Conservation (phyloP, 2,113 vertebrate genomes). For the human region GRCh38 chr18:72890501-72891000, state of each 20-base stretch:
- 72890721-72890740: background rate
- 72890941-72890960: background rate
- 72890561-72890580: no score
- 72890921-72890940: background rate
- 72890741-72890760: background rate
- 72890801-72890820: background rate
- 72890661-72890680: no score
- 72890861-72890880: background rate
- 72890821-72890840: background rate
- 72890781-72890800: background rate
- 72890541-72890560: no score
- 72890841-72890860: no score
- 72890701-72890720: background rate
- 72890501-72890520: no score
- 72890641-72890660: background rate
- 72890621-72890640: background rate
- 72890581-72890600: no score
- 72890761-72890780: background rate
- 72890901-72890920: background rate
- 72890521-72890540: no score
- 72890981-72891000: no score
- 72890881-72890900: background rate
- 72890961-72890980: background rate
- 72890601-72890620: no score
- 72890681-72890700: background rate